Conservation (phyloP, 2,888 invertebrate genomes). For the Strigamia crassipes region DNA sequence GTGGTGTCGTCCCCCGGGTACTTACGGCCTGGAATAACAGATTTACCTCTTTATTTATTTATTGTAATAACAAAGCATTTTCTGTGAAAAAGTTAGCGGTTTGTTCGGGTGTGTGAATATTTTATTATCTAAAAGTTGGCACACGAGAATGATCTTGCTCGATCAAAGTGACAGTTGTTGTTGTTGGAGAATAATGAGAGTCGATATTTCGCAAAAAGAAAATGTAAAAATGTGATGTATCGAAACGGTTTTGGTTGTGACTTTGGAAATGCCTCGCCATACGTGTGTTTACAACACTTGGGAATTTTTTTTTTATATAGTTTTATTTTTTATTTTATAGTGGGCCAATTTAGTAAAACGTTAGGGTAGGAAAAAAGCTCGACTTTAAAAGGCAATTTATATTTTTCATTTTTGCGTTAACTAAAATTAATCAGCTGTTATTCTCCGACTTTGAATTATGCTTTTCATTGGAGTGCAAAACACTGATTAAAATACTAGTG, state of each 20-base stretch:
- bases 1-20: background rate
- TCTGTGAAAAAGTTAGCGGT: background rate
- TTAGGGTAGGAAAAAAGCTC: background rate
- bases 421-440: slow-evolving; percentile 17
- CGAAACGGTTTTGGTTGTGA: too few relatives aligned
- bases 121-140: background rate
- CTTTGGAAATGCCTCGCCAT: too few relatives aligned
- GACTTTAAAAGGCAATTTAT: background rate
- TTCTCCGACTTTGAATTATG: background rate
- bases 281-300: too few relatives aligned
- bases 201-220: too few relatives aligned
- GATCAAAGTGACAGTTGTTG: background rate
- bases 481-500: slow-evolving; percentile 17
- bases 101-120: background rate
- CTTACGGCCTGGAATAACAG: background rate
- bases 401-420: background rate
- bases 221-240: too few relatives aligned
- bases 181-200: too few relatives aligned
- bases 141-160: background rate
- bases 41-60: background rate
- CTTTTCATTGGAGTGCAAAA: slow-evolving; percentile 10
- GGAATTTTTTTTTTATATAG: too few relatives aligned
- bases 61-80: background rate
- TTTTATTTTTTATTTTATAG: too few relatives aligned
- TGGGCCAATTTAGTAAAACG: too few relatives aligned